Evolutionary conservation across 2,113 vertebrate genomes (phyloP).

Genomic region (Dissostichus mawsoni): DNA sequence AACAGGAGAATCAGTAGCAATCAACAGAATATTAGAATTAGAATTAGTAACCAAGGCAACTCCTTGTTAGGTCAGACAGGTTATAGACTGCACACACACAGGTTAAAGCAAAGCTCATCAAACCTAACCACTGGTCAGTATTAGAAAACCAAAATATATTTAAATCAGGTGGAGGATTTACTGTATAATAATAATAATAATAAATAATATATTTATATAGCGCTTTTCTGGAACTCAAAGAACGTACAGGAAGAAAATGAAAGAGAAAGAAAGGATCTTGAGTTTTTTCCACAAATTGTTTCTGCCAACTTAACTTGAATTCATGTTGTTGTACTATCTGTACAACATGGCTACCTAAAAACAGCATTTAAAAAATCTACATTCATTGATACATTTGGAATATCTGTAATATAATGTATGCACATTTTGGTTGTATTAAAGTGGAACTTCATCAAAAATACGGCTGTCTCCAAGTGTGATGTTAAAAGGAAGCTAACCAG

Average conservation of each 20-base stretch:
- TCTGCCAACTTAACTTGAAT: constrained; percentile 41
- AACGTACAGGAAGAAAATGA: not conserved
- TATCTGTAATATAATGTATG: not conserved
- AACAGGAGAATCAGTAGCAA: constrained; percentile 40
- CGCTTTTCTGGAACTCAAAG: too few species aligned
- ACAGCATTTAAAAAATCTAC: too few species aligned
- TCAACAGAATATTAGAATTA: constrained; percentile 36
- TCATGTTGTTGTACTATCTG: not conserved
- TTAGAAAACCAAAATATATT: not conserved
- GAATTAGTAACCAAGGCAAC: constrained; percentile 40
- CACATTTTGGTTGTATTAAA: not conserved
- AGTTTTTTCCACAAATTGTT: constrained; percentile 32
- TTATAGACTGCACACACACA: constrained; percentile 7
- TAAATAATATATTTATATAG: too few species aligned
- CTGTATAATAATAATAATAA: not conserved
- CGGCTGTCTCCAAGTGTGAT: not conserved
- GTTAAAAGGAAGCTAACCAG: not conserved
- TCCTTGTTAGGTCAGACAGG: constrained; percentile 18
- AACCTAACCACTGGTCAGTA: constrained; percentile 22
- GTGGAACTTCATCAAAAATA: not conserved
- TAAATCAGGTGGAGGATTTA: constrained; percentile 1
- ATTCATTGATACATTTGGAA: not conserved
- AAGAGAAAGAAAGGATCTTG: not conserved
- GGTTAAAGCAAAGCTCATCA: constrained; percentile 23
- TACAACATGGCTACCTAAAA: not conserved